Conservation (phyloP, 2,797 vertebrate genomes). For the Chromis chromis region DNA sequence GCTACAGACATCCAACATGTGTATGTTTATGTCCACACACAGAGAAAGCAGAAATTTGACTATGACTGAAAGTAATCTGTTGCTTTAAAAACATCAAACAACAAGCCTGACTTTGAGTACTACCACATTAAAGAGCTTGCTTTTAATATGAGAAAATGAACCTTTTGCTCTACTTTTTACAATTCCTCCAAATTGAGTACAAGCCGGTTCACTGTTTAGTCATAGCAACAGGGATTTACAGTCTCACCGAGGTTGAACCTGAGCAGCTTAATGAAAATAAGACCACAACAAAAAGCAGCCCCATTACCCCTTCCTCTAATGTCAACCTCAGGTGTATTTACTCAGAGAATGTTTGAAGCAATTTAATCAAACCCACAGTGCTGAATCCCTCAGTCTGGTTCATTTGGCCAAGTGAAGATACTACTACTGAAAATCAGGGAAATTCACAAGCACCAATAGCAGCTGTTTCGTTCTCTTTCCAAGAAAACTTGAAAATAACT, state of each 20-base stretch:
- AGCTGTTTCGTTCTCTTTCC: not conserved
- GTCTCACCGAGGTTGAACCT: conserved; percentile 5
- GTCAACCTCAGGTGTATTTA: conserved; percentile 9
- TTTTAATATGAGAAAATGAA: not conserved
- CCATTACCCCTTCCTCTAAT: conserved; percentile 1
- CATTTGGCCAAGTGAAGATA: conserved; percentile 21
- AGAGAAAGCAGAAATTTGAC: not conserved
- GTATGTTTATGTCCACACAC: not conserved
- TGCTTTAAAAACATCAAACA: not conserved
- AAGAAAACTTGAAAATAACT: conserved; percentile 31
- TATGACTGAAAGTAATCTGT: not conserved
- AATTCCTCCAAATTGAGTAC: not conserved
- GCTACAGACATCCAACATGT: not conserved
- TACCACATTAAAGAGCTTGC: not conserved
- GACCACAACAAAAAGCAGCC: not conserved
- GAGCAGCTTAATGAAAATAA: conserved; percentile 30
- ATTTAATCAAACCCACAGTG: conserved; percentile 39
- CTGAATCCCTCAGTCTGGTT: conserved; percentile 14
- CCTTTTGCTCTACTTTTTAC: not conserved
- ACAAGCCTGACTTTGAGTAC: not conserved
- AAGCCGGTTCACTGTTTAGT: conserved; percentile 2
- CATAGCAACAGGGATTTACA: conserved; percentile 10
- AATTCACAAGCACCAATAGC: conserved; percentile 12
- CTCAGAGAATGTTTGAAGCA: conserved; percentile 3
- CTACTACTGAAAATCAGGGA: conserved; percentile 8